phyloP scores from a whole-genome alignment of 2,113 vertebrate genomes.

The Serilophus lunatus region DNA sequence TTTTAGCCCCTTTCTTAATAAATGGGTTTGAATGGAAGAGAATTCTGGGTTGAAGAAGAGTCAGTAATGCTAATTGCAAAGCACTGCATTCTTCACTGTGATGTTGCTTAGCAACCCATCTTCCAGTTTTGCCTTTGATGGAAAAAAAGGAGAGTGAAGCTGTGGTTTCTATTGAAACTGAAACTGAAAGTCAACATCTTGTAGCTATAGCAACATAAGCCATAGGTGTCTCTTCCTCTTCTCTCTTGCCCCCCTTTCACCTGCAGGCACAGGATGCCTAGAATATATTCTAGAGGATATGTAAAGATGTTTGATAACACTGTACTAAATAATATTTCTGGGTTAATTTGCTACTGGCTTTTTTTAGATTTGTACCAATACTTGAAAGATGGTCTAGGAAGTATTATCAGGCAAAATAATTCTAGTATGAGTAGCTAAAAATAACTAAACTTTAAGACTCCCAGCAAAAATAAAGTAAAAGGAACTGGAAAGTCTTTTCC shows the following conservation, averaged over 20 bases:
- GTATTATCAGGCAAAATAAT: background rate
- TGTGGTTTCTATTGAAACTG: constrained; percentile 67
- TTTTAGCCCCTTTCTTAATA: background rate
- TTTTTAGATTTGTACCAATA: background rate
- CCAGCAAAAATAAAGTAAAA: background rate
- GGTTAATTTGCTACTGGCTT: background rate
- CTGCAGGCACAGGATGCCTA: constrained; percentile 26
- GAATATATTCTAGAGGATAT: constrained; percentile 9
- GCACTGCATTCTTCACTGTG: constrained; percentile 60
- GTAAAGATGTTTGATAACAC: background rate
- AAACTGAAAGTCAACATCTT: constrained; percentile 61
- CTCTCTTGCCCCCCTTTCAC: background rate
- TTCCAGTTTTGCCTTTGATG: constrained; percentile 66
- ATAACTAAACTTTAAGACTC: background rate
- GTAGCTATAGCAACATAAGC: constrained; percentile 63
- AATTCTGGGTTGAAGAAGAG: constrained; percentile 51
- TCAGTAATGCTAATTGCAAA: constrained; percentile 75
- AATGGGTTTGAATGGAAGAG: constrained; percentile 59
- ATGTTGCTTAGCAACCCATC: constrained; percentile 80
- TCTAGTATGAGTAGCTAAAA: background rate
- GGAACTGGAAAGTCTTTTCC: background rate
- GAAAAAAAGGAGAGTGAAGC: constrained; percentile 55
- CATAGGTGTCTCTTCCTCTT: constrained; percentile 10
- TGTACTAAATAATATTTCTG: background rate
- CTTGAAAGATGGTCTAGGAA: background rate